A percentile compares a stretch with the other conserved stretches of the same genome.
phyloP scores from a whole-genome alignment of 2,113 vertebrate species.

The Hymenochirus boettgeri region DNA sequence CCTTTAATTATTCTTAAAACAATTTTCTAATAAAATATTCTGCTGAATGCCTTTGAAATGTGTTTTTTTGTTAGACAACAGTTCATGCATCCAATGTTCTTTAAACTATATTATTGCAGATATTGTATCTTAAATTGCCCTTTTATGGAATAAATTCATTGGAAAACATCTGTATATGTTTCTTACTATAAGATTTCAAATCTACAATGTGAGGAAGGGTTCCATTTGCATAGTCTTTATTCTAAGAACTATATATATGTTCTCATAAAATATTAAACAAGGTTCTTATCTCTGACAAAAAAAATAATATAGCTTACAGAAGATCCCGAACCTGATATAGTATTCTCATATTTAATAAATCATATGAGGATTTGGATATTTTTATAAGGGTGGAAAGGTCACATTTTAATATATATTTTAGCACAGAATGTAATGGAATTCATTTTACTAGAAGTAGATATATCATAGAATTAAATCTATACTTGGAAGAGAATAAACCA shows the following conservation, averaged over 20 bases:
- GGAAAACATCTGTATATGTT: no score
- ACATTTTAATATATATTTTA: constrained; percentile 26
- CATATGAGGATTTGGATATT: constrained; percentile 22
- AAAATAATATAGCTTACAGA: constrained; percentile 10
- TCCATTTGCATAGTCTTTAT: not conserved
- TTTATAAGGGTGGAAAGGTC: constrained; percentile 6
- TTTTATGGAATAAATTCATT: no score
- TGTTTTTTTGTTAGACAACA: no score
- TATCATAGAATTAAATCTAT: constrained; percentile 32
- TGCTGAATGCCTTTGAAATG: no score
- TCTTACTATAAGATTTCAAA: no score
- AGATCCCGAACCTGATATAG: constrained; percentile 2
- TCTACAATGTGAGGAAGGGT: no score
- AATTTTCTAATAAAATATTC: no score
- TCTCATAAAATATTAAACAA: not conserved
- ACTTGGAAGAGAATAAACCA: constrained; percentile 36
- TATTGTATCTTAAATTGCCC: no score
- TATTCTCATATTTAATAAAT: constrained; percentile 6
- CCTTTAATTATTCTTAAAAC: no score
- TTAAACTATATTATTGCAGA: no score
- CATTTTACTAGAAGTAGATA: constrained; percentile 24
- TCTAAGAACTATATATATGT: not conserved
- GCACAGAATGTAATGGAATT: constrained; percentile 24
- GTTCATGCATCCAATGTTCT: no score
- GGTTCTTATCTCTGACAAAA: constrained; percentile 3